Percentiles rank a stretch among this genome's conserved stretches.
These are phyloP conservation scores for Apamea sordens DNA, from an alignment of 2,888 invertebrate species.

Conservation along the genomic window DNA sequence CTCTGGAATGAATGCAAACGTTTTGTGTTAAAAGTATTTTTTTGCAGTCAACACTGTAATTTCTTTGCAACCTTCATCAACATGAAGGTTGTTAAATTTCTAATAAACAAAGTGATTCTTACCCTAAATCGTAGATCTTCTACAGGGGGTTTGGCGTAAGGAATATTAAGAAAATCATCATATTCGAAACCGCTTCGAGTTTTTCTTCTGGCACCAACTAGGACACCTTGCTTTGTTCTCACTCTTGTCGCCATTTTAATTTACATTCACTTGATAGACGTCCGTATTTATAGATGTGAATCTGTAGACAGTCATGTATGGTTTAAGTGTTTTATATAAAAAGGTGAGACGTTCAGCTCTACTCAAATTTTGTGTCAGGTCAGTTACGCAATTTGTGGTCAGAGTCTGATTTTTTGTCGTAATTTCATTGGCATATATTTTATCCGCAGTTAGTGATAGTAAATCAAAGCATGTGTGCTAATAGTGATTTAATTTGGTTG, in stretches of 20 bases:
- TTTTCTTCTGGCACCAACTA: constrained; percentile 47
- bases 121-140: constrained; percentile 81
- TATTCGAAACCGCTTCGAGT: constrained; percentile 81
- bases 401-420: constrained; percentile 34
- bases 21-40: neutral
- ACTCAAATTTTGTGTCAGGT: constrained; percentile 25
- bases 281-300: constrained; percentile 11
- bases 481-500: neutral
- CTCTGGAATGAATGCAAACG: constrained; percentile 69
- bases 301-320: constrained; percentile 5
- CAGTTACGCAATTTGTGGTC: constrained; percentile 25
- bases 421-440: constrained; percentile 27
- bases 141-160: constrained; percentile 89
- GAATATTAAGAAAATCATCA: constrained; percentile 86
- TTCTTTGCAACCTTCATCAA: no score
- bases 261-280: constrained; percentile 3
- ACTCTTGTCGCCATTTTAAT: constrained; percentile 43
- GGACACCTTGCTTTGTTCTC: constrained; percentile 35
- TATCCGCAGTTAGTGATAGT: neutral
- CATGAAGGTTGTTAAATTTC: neutral
- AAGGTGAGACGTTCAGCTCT: constrained; percentile 18
- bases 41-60: neutral
- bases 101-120: constrained; percentile 28
- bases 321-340: constrained; percentile 33
- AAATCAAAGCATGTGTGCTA: constrained; percentile 18